Base-by-base conservation (phyloP, 2,888 invertebrate genomes). In the Schizaphis graminum region DNA sequence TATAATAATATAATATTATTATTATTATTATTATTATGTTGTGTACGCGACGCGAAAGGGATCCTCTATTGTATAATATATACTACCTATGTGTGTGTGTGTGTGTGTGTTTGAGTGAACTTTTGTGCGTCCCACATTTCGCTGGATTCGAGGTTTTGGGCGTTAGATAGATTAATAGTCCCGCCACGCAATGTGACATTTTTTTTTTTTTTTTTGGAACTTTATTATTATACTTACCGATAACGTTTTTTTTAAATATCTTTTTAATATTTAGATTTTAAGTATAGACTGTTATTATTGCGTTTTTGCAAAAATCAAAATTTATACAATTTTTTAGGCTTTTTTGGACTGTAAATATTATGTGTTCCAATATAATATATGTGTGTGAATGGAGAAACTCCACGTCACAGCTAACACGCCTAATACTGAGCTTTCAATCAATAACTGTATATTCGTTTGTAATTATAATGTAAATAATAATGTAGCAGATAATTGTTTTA, bases 1-100 rank as follows among this genome's bases (percentile, higher is more conserved):
- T 57, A 89, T 89, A 89, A 88, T 88, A 88, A 88, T 88, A 88
- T 35, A 41, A 56, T 87, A 90, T 3, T 57, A 61, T 44, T 61
- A 77, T 91, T 67, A 88, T 35, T 87, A 90, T 10, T 57, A 61
- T 44, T 61, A 77, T 91, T 67, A 35, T 91, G 44, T 84, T 21
- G 91, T 56, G 91, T 16, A 1, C 8, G 47, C 91, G 91, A 77
- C 67, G 53, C 84, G 44, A 77, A 91, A 77, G 91, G 91, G 77
- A 84, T 84, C 53, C 53, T 91, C 84, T 53, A 67, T 67, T 67
- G 67, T 67, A 35, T 67, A 35, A 67, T 67, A 67, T 67, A 67
- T 5, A 67, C 35, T 35, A 35, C n/a, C 67, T 16, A 57, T 57
- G 57, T 57, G 57, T 1, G 16, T 67, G 67, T n/a, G n/a, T 35